Conservation (phyloP, 1,140 invertebrate genomes). For the Acromyrmex charruanus region DNA sequence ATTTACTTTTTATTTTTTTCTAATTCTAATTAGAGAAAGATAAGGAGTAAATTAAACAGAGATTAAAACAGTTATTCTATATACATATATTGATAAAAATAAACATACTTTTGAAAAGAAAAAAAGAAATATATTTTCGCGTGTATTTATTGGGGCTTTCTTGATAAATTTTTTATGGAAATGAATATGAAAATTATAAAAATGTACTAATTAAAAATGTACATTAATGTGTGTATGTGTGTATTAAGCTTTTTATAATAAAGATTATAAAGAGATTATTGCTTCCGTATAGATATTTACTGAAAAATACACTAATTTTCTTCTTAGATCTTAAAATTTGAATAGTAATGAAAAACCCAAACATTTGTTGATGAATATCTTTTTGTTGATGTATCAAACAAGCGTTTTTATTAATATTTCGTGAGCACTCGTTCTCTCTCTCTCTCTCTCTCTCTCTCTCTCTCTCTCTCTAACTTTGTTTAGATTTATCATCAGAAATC, state of each 20-base stretch:
- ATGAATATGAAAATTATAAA: constrained; percentile 1
- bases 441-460: no score
- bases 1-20: no score
- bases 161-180: not conserved
- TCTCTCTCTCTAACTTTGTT: not conserved
- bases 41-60: no score
- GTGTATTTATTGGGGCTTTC: not conserved
- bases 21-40: no score
- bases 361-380: not conserved
- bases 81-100: no score
- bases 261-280: not conserved
- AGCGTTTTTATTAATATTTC: not conserved
- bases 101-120: no score
- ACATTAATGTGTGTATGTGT: not conserved
- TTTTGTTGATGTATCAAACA: not conserved
- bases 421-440: not conserved
- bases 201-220: constrained; percentile 2
- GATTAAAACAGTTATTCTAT: no score
- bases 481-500: not conserved
- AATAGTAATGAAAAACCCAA: not conserved
- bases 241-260: not conserved
- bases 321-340: not conserved
- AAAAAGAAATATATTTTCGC: not conserved
- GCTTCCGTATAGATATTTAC: not conserved
- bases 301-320: not conserved